phyloP scores from a whole-genome alignment of 2,888 invertebrate genomes.

The Clistopyga incitator region DNA sequence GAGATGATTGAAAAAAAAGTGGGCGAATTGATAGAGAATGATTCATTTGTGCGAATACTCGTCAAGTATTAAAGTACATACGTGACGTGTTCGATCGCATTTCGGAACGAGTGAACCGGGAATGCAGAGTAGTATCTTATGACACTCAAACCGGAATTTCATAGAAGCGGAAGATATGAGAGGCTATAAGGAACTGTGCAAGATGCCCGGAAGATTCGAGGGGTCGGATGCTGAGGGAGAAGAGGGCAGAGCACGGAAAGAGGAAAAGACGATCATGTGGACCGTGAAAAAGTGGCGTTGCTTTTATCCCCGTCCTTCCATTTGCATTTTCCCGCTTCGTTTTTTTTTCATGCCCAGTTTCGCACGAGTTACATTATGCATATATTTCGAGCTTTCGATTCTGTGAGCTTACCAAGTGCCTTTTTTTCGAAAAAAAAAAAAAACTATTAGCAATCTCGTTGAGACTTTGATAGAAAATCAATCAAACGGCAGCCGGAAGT shows the following conservation, averaged over 20 bases:
- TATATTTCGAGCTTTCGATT: neutral
- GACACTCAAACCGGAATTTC: slow-evolving; percentile 12
- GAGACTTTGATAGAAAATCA: slow-evolving; percentile 20
- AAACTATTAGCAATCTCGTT: neutral
- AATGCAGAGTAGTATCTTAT: slow-evolving; percentile 6
- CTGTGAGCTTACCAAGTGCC: neutral
- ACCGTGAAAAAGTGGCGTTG: slow-evolving; percentile 11
- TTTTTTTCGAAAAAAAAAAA: neutral
- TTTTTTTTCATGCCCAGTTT: neutral
- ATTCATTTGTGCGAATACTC: slow-evolving; percentile 15
- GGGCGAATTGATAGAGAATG: too few species aligned
- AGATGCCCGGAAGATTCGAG: neutral
- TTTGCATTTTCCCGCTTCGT: neutral
- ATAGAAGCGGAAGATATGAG: slow-evolving; percentile 32
- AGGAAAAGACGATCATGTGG: neutral
- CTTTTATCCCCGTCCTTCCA: neutral
- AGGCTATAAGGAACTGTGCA: slow-evolving; percentile 14
- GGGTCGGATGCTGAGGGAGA: neutral
- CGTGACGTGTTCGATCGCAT: slow-evolving; percentile 3
- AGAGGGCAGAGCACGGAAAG: neutral
- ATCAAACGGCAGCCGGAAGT: slow-evolving; percentile 14
- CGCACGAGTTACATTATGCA: neutral
- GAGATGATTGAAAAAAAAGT: too few species aligned
- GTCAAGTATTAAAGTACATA: neutral
- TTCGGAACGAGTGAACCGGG: neutral